Conservation (phyloP, 2,797 vertebrate genomes). For the Pangasius djambal region DNA sequence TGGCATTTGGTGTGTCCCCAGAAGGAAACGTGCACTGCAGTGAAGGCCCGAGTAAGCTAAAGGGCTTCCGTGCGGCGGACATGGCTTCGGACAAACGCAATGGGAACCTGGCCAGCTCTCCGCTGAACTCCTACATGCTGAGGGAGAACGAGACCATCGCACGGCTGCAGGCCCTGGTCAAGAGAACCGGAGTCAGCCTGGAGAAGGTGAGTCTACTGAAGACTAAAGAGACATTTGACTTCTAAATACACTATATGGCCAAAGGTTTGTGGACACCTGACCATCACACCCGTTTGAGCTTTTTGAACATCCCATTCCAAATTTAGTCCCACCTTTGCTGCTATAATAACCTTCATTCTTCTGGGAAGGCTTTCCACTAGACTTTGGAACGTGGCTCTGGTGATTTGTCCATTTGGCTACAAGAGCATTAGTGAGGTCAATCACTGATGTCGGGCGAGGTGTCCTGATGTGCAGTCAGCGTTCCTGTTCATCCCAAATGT, state of each 20-base stretch:
- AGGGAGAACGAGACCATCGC: constrained; percentile 97
- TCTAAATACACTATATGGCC: neutral
- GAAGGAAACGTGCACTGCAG: constrained; percentile 88
- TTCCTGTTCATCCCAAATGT: neutral
- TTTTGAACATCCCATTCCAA: neutral
- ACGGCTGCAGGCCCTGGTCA: constrained; percentile 93
- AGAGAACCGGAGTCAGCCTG: constrained; percentile 94
- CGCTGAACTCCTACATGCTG: constrained; percentile 89
- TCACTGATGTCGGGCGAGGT: neutral
- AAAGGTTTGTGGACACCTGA: neutral
- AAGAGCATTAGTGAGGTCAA: neutral
- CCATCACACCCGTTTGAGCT: neutral
- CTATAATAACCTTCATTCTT: neutral
- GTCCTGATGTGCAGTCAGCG: neutral
- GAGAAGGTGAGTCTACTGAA: constrained; percentile 77
- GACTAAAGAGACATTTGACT: neutral
- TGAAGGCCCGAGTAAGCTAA: constrained; percentile 84
- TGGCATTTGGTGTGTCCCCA: constrained; percentile 89
- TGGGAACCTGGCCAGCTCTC: constrained; percentile 88
- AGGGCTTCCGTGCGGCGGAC: constrained; percentile 82
- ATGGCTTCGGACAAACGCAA: constrained; percentile 93
- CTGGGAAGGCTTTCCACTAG: neutral
- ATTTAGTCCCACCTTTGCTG: neutral
- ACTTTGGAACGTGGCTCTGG: neutral
- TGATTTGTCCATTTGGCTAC: neutral